These are phyloP conservation scores for Columba livia DNA, from an alignment of 2,113 vertebrate genomes.

Conservation along the genomic window DNA sequence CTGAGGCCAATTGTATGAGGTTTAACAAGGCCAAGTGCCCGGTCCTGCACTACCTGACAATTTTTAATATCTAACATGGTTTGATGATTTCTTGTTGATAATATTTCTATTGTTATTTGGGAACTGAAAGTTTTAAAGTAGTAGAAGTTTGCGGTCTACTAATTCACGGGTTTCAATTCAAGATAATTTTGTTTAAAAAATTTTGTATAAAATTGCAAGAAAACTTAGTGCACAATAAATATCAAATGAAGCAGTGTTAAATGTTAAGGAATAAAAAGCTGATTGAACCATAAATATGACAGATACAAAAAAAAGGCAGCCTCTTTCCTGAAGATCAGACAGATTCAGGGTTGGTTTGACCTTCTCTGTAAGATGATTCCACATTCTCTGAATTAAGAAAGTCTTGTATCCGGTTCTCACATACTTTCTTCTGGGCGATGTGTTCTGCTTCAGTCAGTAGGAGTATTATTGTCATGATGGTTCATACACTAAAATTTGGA, in stretches of 20 bases:
- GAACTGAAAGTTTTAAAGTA: background rate
- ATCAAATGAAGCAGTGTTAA: background rate
- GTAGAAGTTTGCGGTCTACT: background rate
- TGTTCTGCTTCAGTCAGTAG: background rate
- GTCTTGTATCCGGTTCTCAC: constrained; percentile 5
- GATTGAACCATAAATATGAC: background rate
- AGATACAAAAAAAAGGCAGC: background rate
- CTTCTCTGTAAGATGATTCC: constrained; percentile 24
- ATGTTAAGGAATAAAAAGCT: background rate
- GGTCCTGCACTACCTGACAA: background rate
- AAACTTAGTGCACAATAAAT: background rate
- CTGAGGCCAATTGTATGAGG: too few relatives aligned
- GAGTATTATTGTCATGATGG: background rate
- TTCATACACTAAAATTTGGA: constrained; percentile 35
- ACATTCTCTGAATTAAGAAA: constrained; percentile 13
- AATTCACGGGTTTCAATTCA: background rate
- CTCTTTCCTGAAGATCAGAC: constrained; percentile 24
- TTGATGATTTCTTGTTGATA: background rate
- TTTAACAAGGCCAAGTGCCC: too few relatives aligned
- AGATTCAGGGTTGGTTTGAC: constrained; percentile 35
- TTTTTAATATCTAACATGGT: background rate
- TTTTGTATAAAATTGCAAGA: background rate
- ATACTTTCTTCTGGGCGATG: background rate
- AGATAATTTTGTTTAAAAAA: background rate
- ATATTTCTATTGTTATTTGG: background rate